Base-by-base conservation (phyloP, 1,140 invertebrate species). In the Paracyclopina nana region DNA sequence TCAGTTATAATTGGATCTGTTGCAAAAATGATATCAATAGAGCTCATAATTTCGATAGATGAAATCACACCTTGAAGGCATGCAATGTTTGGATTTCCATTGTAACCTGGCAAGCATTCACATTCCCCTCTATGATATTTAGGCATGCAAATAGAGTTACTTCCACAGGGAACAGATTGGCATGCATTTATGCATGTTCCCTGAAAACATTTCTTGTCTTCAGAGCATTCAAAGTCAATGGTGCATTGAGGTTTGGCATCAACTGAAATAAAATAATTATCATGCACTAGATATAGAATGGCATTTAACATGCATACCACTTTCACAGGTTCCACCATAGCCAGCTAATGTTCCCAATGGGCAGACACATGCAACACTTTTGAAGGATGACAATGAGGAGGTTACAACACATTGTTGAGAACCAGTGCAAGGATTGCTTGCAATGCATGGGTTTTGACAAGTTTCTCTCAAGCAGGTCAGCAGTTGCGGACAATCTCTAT, bases 221-320 rank as follows among this genome's bases (percentile, higher is more conserved):
- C 14, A 6, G n/a, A 68, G 63, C 83, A 87, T 45, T 86, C 79
- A 1, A 73, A 63, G 61, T 86, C 82, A 27, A 65, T 63, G 5
- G 62, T 69, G 59, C 83, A 87, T 63, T 82, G 76, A 0, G 40
- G 40, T 42, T 42, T n/a, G 14, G 40, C n/a, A 18, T n/a, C 24
- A 42, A 42, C 40, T 42, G 20, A 22, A 42, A 42, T 18, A 42
- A 14, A 42, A 6, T 14, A 42, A 42, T 18, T 12, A 6, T n/a
- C n/a, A 18, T 18, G 6, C 8, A 42, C 14, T 42, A 6, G 6
- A 11, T 42, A 22, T 42, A 42, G 14, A 42, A 22, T 18, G 8
- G 24, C 40, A 18, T 42, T 42, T 9, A 18, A n/a, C 24, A 6
- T 6, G 24, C 40, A 11, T 42, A 42, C 40, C 40, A 9, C 24